A percentile compares a stretch with the other conserved stretches of the same genome.
Conservation (phyloP, 2,113 vertebrate genomes). For the Epinephelus cyanopodus region DNA sequence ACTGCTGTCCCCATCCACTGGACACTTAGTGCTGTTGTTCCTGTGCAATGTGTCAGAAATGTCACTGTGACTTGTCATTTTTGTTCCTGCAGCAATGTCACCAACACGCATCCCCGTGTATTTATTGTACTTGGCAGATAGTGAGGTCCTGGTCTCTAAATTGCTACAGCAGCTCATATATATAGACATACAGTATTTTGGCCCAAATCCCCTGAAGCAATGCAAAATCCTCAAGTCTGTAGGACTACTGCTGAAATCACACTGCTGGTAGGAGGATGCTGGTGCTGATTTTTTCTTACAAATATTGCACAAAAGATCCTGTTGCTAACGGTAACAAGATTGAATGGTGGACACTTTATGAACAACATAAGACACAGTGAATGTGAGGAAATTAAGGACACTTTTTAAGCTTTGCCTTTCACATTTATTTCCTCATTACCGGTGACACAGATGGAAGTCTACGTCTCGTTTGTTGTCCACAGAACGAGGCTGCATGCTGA, state of each 20-base stretch:
- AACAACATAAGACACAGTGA: background rate
- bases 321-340: constrained; percentile 3
- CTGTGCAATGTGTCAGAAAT: constrained; percentile 58
- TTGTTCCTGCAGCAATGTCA: constrained; percentile 60
- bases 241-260: constrained; percentile 16
- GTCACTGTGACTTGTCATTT: constrained; percentile 45
- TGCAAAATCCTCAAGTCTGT: constrained; percentile 25
- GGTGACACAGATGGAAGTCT: too few relatives aligned
- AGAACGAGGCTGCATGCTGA: too few relatives aligned
- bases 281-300: background rate
- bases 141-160: constrained; percentile 48
- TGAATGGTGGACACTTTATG: background rate
- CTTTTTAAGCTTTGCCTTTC: background rate
- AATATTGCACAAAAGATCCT: constrained; percentile 22
- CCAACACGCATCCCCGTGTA: constrained; percentile 38
- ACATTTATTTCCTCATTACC: background rate
- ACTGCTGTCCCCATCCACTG: constrained; percentile 15
- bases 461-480: too few relatives aligned
- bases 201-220: constrained; percentile 31
- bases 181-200: constrained; percentile 37
- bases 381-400: background rate
- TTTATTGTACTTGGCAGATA: constrained; percentile 68
- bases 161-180: constrained; percentile 56
- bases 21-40: constrained; percentile 40
- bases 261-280: constrained; percentile 1